These are phyloP conservation scores for Peromyscus nudipes DNA, from an alignment of 2,797 vertebrate genomes.

Conservation along the genomic window DNA sequence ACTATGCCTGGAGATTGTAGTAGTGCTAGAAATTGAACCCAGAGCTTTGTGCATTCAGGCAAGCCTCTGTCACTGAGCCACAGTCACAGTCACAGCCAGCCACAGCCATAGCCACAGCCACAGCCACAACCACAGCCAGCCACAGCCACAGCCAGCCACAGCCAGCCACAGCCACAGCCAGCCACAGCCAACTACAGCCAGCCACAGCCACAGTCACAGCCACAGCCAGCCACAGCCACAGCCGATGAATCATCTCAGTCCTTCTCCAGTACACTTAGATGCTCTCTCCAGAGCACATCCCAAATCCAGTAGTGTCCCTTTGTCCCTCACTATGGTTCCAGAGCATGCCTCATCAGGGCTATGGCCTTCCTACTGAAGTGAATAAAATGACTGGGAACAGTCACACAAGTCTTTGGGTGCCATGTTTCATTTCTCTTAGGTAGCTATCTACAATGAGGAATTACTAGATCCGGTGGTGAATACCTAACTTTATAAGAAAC, in stretches of 20 bases:
- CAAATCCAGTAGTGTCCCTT: neutral
- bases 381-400: neutral
- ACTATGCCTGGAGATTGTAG: neutral
- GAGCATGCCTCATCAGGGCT: neutral
- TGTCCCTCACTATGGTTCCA: too few species aligned
- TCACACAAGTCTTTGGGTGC: neutral
- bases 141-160: too few species aligned
- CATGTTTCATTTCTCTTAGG: neutral
- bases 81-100: too few species aligned
- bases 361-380: neutral
- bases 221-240: neutral
- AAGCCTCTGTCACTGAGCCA: neutral
- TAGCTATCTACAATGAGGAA: neutral
- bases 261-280: neutral
- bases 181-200: too few species aligned
- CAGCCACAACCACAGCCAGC: too few species aligned
- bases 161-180: too few species aligned
- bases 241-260: too few species aligned
- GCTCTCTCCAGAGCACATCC: neutral
- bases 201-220: too few species aligned
- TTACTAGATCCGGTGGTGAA: neutral
- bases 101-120: too few species aligned
- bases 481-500: neutral
- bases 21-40: neutral
- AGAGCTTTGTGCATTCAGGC: neutral